phyloP scores from a whole-genome alignment of 2,797 vertebrate species.

The Rhinichthys osculus region DNA sequence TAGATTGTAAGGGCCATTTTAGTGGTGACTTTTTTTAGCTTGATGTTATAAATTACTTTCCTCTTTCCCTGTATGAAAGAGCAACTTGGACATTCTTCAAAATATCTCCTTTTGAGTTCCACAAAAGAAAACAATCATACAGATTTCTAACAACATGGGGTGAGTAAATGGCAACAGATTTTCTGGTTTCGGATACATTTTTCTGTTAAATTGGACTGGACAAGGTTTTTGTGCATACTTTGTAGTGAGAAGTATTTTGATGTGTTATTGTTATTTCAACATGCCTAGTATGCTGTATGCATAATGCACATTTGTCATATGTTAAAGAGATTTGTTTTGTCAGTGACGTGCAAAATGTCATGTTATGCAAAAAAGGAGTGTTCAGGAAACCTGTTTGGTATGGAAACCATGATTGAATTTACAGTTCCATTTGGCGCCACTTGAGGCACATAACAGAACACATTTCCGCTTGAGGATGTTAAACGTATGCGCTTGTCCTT shows the following conservation, averaged over 20 bases:
- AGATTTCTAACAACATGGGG: too few species aligned
- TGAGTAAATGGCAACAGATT: too few species aligned
- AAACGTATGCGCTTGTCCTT: constrained; percentile 20
- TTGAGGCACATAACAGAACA: not conserved
- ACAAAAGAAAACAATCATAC: not conserved
- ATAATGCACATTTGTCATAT: too few species aligned
- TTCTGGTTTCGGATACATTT: too few species aligned
- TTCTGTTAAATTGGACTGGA: too few species aligned
- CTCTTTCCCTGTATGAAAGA: not conserved
- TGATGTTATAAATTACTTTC: not conserved
- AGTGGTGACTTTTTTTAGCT: not conserved
- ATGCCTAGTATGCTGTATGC: not conserved
- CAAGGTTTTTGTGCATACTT: not conserved
- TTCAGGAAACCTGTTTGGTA: constrained; percentile 1
- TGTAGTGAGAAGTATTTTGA: too few species aligned
- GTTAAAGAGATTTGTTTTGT: too few species aligned
- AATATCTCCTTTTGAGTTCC: not conserved
- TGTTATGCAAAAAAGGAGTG: too few species aligned
- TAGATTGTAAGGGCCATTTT: not conserved
- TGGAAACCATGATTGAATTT: not conserved
- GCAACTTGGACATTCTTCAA: not conserved
- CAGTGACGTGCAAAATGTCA: too few species aligned
- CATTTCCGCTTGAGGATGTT: not conserved
- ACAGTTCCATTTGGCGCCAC: not conserved
- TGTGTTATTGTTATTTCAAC: not conserved